phyloP scores from a whole-genome alignment of 2,797 vertebrate species.

The Aythya fuligula region DNA sequence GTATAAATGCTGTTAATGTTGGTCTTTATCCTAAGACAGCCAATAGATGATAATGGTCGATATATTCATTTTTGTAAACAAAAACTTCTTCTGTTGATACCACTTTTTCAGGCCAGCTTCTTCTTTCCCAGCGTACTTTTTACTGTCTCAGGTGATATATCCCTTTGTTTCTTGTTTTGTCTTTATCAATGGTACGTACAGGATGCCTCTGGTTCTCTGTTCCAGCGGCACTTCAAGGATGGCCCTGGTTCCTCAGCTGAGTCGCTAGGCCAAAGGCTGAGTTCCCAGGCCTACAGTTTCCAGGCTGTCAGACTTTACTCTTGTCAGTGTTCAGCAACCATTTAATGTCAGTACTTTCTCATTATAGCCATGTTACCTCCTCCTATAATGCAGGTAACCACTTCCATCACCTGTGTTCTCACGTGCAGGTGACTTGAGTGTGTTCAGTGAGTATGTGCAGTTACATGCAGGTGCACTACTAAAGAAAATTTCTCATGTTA shows the following conservation, averaged over 20 bases:
- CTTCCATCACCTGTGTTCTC: not conserved
- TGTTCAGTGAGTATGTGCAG: not conserved
- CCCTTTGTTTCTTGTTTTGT: not conserved
- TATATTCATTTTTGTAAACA: not conserved
- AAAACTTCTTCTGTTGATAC: not conserved
- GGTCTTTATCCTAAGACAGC: not conserved
- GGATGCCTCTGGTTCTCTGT: not conserved
- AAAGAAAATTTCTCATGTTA: not conserved
- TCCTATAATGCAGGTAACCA: no score
- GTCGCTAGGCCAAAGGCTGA: not conserved
- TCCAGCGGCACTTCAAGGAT: not conserved
- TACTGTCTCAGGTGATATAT: not conserved
- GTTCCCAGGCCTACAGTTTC: not conserved
- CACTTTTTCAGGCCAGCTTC: not conserved
- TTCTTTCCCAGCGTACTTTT: not conserved
- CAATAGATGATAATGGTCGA: not conserved
- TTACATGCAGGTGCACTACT: not conserved
- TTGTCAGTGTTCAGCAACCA: not conserved
- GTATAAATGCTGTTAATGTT: not conserved
- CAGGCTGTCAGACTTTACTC: not conserved
- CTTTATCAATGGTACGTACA: not conserved
- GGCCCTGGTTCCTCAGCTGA: not conserved
- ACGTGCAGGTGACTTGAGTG: not conserved
- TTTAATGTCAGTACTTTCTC: not conserved
- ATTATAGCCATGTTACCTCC: no score